Evolutionary conservation across 1,140 invertebrate species (phyloP), one percentile per base, ranked within the genome.

Genomic region (Lepidostoma basale): DNA sequence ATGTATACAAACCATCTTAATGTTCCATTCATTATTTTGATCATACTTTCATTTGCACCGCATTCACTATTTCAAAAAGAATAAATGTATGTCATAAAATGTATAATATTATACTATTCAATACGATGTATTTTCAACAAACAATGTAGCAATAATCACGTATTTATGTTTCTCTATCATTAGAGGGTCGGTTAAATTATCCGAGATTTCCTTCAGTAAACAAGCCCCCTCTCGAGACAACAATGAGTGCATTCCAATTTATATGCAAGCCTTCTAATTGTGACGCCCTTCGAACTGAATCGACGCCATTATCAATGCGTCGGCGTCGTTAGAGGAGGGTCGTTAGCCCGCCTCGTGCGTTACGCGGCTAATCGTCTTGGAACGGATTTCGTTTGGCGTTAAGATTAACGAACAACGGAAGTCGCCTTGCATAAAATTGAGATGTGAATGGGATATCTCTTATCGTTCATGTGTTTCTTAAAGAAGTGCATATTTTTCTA

Each of bases 371-470:
- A 72, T 72, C 66, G 70, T 72, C 58, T 45, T 36, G 33, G 42
- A 62, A 68, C 66, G 66, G 66, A 68, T 68, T 62, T 68, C 66
- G 58, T 62, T 67, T 62, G 58, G 58, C 66, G 66, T 68, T 36
- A 62, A 68, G 66, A 68, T 68, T 68, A 68, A 68, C 66, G 66
- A 68, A 68, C 54, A 68, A 62, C 66, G 66, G 66, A 68, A 68
- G 66, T 62, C 60, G 64, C 52, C 26, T 67, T 67, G 64, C 64
- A 67, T 67, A 67, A 67, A 67, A 49, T 39, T 33, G 16, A n/a
- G n/a, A 33, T 44, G 28, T 16, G 47, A 18, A 42, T 18, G 49
- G 44, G 22, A 56, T 10, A 60, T 30, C 20, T 36, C 52, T 60
- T 60, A 22, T 23, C 23, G 58, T 56, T 33, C 16, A 18, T 23